These are phyloP conservation scores for Oryctolagus cuniculus DNA, from an alignment of 2,113 vertebrate genomes.

Conservation along the genomic window DNA sequence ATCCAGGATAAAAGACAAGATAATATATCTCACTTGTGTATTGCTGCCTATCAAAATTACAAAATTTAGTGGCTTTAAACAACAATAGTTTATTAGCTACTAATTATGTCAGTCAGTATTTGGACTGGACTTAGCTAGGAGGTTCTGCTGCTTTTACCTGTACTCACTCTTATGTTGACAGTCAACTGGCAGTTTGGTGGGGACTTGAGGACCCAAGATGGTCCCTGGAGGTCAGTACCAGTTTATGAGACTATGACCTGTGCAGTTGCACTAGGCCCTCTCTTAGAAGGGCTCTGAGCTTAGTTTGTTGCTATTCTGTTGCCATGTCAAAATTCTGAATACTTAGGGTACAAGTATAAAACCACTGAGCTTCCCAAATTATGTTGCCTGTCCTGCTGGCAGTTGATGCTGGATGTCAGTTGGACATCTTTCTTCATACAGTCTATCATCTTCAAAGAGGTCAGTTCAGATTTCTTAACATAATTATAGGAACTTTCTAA, in stretches of 20 bases:
- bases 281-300: not conserved
- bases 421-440: not conserved
- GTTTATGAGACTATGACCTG: not conserved
- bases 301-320: not conserved
- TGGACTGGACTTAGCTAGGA: not conserved
- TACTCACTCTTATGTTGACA: not conserved
- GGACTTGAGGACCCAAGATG: not conserved
- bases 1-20: not conserved
- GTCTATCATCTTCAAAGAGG: not conserved
- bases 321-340: conserved; percentile 33
- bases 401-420: not conserved
- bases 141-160: not conserved
- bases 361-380: not conserved
- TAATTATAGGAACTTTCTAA: conserved; percentile 10
- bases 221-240: not conserved
- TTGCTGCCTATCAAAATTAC: not conserved
- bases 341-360: not conserved
- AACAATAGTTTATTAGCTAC: not conserved
- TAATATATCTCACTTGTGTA: not conserved
- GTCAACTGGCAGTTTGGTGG: not conserved
- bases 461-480: not conserved
- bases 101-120: not conserved
- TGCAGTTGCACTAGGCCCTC: too few species aligned
- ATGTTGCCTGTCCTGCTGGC: not conserved
- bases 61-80: conserved; percentile 18